A percentile compares a stretch with the other conserved stretches of the same genome.
Evolutionary conservation across 2,888 invertebrate species (phyloP).

Genomic region (Drosophila neonasuta): DNA sequence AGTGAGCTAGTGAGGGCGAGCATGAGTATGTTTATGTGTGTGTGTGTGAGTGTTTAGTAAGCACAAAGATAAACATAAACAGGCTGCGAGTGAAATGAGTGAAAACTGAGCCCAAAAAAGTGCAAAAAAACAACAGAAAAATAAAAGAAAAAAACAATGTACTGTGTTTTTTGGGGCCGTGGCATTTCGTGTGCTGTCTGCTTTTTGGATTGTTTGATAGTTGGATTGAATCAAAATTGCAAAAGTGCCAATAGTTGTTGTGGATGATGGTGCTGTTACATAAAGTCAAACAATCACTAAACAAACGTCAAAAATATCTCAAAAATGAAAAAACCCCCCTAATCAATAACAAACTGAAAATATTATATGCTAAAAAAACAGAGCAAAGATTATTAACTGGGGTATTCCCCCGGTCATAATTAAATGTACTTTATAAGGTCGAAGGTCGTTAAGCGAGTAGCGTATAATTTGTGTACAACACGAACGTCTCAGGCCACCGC

Average conservation of each 20-base stretch:
- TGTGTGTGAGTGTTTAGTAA: conserved; percentile 31
- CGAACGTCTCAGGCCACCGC: not conserved
- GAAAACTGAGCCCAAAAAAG: conserved; percentile 42
- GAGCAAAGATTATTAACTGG: conserved; percentile 11
- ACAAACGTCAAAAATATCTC: not conserved
- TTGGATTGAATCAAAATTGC: conserved; percentile 47
- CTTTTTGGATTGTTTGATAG: conserved; percentile 47
- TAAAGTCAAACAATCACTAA: conserved; percentile 39
- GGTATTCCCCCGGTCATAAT: conserved; percentile 5
- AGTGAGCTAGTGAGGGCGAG: conserved; percentile 9
- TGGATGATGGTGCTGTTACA: conserved; percentile 53
- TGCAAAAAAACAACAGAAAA: conserved; percentile 36
- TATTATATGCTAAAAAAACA: not conserved
- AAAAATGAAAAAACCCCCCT: not conserved
- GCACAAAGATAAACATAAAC: conserved; percentile 42
- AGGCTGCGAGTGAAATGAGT: conserved; percentile 41
- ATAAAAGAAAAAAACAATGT: not conserved
- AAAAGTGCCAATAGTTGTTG: conserved; percentile 42
- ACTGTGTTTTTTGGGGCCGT: conserved; percentile 11
- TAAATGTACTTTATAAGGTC: conserved; percentile 7
- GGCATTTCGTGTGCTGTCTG: conserved; percentile 21
- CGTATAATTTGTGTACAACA: conserved; percentile 11
- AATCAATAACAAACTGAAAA: not conserved
- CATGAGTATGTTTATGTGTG: conserved; percentile 10
- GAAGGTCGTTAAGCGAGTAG: conserved; percentile 3